A percentile compares a stretch with the other conserved stretches of the same genome.
Conservation (phyloP, 2,888 invertebrate genomes). For the Opisthograptis luteolata region DNA sequence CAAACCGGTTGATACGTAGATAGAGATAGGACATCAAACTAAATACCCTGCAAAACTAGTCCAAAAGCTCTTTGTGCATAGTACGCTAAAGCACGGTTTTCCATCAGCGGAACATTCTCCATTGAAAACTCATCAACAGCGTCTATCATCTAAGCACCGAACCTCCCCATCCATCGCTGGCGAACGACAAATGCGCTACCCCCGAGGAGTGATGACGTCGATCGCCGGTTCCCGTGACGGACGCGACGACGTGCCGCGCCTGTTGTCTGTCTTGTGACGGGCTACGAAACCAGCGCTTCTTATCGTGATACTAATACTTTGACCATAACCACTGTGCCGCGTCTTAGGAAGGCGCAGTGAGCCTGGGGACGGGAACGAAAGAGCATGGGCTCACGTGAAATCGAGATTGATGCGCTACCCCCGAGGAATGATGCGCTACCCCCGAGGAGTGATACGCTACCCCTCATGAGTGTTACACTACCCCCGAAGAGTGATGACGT, state of each 20-base stretch:
- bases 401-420: too few relatives aligned
- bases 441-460: too few relatives aligned
- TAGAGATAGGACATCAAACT: too few relatives aligned
- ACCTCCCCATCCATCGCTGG: constrained; percentile 1
- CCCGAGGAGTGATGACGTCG: constrained; percentile 43
- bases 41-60: not conserved
- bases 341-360: too few relatives aligned
- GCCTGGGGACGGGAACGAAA: too few relatives aligned
- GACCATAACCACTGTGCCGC: too few relatives aligned
- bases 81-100: constrained; percentile 6
- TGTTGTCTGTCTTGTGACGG: constrained; percentile 20
- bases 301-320: too few relatives aligned
- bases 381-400: too few relatives aligned
- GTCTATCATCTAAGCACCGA: constrained; percentile 13
- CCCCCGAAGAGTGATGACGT: constrained; percentile 44
- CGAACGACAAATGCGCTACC: constrained; percentile 40
- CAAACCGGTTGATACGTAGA: too few relatives aligned
- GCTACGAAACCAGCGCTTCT: constrained; percentile 5
- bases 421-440: constrained; percentile 39
- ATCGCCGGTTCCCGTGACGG: constrained; percentile 41
- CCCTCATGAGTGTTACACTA: too few relatives aligned
- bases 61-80: not conserved
- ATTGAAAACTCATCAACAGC: constrained; percentile 20
- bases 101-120: constrained; percentile 11
- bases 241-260: constrained; percentile 35